Base-by-base conservation (phyloP, 2,888 invertebrate genomes). In the Unio delphinus region DNA sequence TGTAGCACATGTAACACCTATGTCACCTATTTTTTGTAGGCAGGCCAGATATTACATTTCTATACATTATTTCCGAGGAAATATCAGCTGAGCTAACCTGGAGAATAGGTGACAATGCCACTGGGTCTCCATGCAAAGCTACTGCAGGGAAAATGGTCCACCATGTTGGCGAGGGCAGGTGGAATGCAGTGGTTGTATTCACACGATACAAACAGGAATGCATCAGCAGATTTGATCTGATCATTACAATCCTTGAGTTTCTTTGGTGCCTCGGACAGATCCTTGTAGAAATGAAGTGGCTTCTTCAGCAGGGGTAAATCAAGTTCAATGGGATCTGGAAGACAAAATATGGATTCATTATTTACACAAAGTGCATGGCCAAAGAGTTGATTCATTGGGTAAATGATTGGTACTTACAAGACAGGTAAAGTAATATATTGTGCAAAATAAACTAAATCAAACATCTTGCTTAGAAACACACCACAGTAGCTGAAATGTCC, bases 71-170 rank as follows among this genome's bases (percentile, higher is more conserved):
- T 11, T 3, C 2, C 2, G 15, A 20, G 18, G n/a, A n/a, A 60
- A 17, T 56, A 28, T 56, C 8, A 4, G 68, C 75, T 64, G 72
- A 4, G 68, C 75, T 64, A 73, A 86, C 88, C 87, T 73, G 81
- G 70, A 15, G 88, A 87, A 65, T 88, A 88, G 30, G 83, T 81
- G 23, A 88, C 84, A 34, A 88, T 85, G 7, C 82, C 87, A 71
- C 85, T 83, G 0, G 88, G 87, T 71, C 85, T 83, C 71, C 87
- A 90, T 20, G 86, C 76, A 74, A 81, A 92, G 59, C 87, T 80
- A n/a, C 85, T 83, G 5, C 88, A 85, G 4, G 90, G 87, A 70
- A 92, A 91, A 76, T 91, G 90, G 80, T 90, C 89, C 75, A 91
- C 62, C 83, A 91, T 82, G 77, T 90, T 90, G 61, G 87, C 73